Evolutionary conservation across 1,140 invertebrate genomes (phyloP), one percentile per base, ranked within the genome.

Genomic region (Amyelois transitella): DNA sequence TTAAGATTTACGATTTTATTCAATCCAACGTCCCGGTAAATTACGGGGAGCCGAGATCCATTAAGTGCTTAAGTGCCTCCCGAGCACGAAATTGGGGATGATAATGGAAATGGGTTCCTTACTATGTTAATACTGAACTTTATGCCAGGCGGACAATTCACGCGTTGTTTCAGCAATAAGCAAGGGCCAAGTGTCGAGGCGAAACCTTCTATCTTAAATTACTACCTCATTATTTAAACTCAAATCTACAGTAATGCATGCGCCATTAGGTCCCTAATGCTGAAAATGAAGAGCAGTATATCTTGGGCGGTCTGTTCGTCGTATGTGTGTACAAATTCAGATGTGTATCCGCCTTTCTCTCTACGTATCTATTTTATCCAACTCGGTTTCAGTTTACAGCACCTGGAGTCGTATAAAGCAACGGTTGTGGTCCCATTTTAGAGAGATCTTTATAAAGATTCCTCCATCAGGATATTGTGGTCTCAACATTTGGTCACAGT

Each of bases 1-100:
- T 81, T 81, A 77, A 81, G 78, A 81, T 84, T 81, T 80, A 84
- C 78, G 80, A 76, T 81, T 84, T 81, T 82, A 84, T 84, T 84
- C 81, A 81, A 84, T 84, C 76, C 72, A 80, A 70, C 77, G 72
- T 74, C 75, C 72, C 77, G 68, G 70, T 80, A 84, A 85, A 81
- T 81, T 81, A 81, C 72, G 70, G 69, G 61, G 69, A 76, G 76
- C 76, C 69, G 79, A 77, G 75, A 82, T 77, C 75, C 77, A 81
- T 83, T 83, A 83, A 86, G 77, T 81, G 73, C 77, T 80, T 80
- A 81, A 81, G 77, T 82, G 78, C 75, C 75, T 79, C 73, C 71
- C 72, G 73, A 84, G 79, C 72, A 81, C 77, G 70, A 83, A 84
- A 83, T 82, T 86, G 75, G 66, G 73, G 78, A 81, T 78, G 75